Percentiles rank a stretch among this genome's conserved stretches.
Conservation (phyloP, 2,113 vertebrate genomes). For the Atrichornis clamosus region DNA sequence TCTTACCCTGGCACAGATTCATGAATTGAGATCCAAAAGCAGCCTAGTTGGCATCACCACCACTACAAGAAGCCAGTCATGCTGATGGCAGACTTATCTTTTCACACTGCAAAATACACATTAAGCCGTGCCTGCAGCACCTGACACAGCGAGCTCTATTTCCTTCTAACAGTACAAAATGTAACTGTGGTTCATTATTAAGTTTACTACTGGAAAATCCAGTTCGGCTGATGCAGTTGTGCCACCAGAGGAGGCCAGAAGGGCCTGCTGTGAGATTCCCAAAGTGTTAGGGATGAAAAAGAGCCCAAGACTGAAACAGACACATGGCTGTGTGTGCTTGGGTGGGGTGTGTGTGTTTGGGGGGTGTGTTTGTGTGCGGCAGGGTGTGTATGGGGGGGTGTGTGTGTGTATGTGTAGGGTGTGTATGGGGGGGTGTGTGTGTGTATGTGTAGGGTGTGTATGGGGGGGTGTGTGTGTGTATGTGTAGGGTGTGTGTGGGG, state of each 20-base stretch:
- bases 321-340: rapidly evolving
- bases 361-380: not conserved
- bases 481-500: no score
- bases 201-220: not conserved
- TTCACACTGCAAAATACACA: rapidly evolving
- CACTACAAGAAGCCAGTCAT: rapidly evolving
- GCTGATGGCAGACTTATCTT: not conserved
- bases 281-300: rapidly evolving
- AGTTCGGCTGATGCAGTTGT: not conserved
- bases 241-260: not conserved
- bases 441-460: not conserved
- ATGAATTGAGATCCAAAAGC: not conserved
- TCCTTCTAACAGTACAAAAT: not conserved
- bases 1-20: not conserved
- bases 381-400: not conserved
- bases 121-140: rapidly evolving
- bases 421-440: no score
- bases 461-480: no score
- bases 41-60: rapidly evolving
- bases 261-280: not conserved
- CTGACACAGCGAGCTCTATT: no score
- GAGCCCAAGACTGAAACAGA: rapidly evolving
- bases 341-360: not conserved
- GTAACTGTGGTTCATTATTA: rapidly evolving
- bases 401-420: not conserved